Evolutionary conservation across 2,888 invertebrate genomes (phyloP), one percentile per base, ranked within the genome.

Genomic region (Hemistola chrysoprasaria): DNA sequence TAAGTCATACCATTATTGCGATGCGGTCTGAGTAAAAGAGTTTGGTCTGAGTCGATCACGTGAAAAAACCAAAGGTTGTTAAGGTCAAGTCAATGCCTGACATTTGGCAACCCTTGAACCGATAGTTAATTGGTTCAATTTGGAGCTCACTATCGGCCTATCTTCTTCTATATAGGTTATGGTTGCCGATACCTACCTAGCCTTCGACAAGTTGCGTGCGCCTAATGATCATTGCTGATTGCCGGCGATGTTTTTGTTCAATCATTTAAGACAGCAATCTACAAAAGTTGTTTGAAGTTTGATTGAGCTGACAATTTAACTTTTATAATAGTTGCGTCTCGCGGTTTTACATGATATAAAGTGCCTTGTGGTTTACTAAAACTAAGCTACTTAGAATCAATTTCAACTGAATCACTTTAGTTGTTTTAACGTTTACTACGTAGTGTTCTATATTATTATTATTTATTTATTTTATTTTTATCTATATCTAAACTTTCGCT

Each of bases 81-180:
- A 34, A 60, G 59, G 62, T 63, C 61, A 63, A 56, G 54, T 48
- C 26, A 31, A n/a, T n/a, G 32, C 43, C 43, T 54, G 51, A 56
- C 54, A 50, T 66, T 62, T 43, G 47, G 47, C 55, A 59, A 70
- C 62, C 65, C 49, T 59, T 64, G 55, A 63, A 55, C 54, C 37
- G 40, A 35, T 47, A 32, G 30, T 20, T 34, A 31, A 28, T 26
- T 37, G 37, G 31, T 36, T 32, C 26, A 16, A 16, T 16, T 16
- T 16, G 4, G 16, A 16, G 3, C 16, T 4, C 16, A 16, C 16
- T 16, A 16, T 16, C 16, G 16, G 16, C 3, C 16, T 27, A 32
- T 3, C 6, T 32, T 16, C 11, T 11, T 4, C 3, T 16, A 16
- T 16, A 16, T 16, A 16, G 16, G 16, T 4, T 3, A 16, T 16